Percentiles rank a stretch among this genome's conserved stretches.
These are phyloP conservation scores for Athripsodes cinereus DNA, from an alignment of 2,888 invertebrate genomes.

Conservation along the genomic window DNA sequence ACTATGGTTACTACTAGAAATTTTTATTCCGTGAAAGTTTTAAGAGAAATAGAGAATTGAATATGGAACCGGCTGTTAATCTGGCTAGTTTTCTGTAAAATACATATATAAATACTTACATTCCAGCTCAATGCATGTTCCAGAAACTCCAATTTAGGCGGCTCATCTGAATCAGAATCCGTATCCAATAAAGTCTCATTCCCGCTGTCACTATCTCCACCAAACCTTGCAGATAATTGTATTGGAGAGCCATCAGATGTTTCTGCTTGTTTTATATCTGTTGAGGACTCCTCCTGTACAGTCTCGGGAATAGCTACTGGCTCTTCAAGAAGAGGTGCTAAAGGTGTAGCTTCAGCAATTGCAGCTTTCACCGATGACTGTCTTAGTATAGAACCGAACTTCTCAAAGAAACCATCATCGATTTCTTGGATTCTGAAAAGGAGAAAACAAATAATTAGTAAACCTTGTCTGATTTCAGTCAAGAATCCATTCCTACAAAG, in stretches of 20 bases:
- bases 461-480: neutral
- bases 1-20: too few relatives aligned
- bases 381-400: conserved; percentile 67
- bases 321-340: conserved; percentile 43
- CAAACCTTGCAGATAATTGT: conserved; percentile 30
- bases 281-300: conserved; percentile 28
- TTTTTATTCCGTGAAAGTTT: too few relatives aligned
- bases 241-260: conserved; percentile 8
- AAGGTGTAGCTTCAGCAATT: conserved; percentile 49
- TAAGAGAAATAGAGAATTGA: too few relatives aligned
- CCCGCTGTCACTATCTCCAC: conserved; percentile 45
- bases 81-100: neutral
- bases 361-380: conserved; percentile 57
- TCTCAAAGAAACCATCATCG: conserved; percentile 80
- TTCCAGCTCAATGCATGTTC: conserved; percentile 65
- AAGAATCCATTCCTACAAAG: neutral
- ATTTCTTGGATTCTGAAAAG: conserved; percentile 69
- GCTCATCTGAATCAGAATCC: conserved; percentile 62
- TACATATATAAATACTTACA: conserved; percentile 51
- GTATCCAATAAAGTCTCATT: conserved; percentile 54
- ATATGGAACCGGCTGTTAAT: too few relatives aligned
- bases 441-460: conserved; percentile 26
- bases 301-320: conserved; percentile 32
- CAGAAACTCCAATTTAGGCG: conserved; percentile 56
- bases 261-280: conserved; percentile 26